Percentiles rank a stretch among this genome's conserved stretches.
phyloP scores from a whole-genome alignment of 2,797 vertebrate species.

The Mormyrus hasselquistii region DNA sequence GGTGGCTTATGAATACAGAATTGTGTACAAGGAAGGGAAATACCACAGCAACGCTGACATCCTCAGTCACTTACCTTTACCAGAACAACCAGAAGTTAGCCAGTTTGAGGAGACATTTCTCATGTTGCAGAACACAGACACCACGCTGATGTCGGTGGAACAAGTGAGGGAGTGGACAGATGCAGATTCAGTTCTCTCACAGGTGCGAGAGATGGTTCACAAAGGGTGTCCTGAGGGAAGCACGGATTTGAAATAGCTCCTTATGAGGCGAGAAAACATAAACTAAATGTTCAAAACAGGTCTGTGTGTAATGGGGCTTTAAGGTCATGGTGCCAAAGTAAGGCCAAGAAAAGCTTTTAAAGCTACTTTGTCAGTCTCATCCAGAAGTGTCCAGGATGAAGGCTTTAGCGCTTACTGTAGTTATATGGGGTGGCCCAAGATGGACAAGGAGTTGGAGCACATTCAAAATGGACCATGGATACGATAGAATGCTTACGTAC shows the following conservation, averaged over 20 bases:
- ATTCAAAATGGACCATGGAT: constrained; percentile 26
- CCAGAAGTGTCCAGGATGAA: constrained; percentile 19
- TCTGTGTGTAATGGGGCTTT: constrained; percentile 19
- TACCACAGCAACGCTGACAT: not conserved
- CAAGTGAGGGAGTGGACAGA: not conserved
- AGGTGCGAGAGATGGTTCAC: not conserved
- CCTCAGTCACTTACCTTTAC: not conserved
- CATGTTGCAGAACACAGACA: constrained; percentile 19
- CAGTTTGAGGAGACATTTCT: not conserved
- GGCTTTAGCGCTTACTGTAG: not conserved
- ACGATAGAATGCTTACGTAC: not conserved
- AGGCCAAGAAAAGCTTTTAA: not conserved
- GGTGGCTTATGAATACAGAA: not conserved
- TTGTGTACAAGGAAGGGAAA: not conserved
- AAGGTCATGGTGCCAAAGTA: constrained; percentile 6
- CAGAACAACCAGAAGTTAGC: not conserved
- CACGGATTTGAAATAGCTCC: not conserved
- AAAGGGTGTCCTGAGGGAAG: not conserved
- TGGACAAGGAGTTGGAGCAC: constrained; percentile 24
- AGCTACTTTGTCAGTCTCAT: constrained; percentile 22
- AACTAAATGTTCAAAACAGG: constrained; percentile 15
- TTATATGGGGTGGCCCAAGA: constrained; percentile 24
- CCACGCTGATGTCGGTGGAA: not conserved
- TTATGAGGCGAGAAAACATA: not conserved
- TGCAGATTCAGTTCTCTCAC: not conserved